Evolutionary conservation across 2,888 invertebrate genomes (phyloP).

Genomic region (Lumbricus terrestris): DNA sequence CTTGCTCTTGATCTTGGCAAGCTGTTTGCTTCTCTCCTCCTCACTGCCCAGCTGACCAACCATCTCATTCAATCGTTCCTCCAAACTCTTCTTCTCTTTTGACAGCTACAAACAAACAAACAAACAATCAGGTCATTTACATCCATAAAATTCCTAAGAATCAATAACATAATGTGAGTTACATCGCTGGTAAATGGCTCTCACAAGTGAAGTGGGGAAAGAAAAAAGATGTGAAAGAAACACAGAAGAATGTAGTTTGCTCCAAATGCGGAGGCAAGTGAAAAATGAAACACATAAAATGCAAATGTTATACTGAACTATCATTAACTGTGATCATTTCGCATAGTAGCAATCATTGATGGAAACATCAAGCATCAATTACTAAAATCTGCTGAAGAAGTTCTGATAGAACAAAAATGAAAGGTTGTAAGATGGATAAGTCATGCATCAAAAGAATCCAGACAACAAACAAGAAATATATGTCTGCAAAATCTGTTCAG

Average conservation of each 20-base stretch:
- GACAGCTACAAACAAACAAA: constrained; percentile 61
- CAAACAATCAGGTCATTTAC: background rate
- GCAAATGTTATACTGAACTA: too few species aligned
- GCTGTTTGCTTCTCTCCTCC: constrained; percentile 80
- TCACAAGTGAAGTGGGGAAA: background rate
- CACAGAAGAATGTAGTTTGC: too few species aligned
- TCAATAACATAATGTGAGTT: background rate
- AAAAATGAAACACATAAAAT: too few species aligned
- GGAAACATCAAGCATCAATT: too few species aligned
- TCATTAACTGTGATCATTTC: too few species aligned
- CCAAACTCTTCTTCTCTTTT: constrained; percentile 92
- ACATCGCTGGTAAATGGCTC: background rate
- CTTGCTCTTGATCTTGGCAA: constrained; percentile 82
- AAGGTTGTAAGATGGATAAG: too few species aligned
- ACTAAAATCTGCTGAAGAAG: too few species aligned
- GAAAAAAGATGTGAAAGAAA: too few species aligned
- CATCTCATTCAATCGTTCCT: constrained; percentile 88
- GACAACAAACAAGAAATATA: background rate
- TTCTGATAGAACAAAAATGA: too few species aligned
- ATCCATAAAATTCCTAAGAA: background rate
- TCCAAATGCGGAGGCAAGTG: too few species aligned
- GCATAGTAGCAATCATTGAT: too few species aligned
- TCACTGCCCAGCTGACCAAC: constrained; percentile 92
- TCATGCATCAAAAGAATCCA: background rate
- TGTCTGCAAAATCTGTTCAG: background rate